A percentile compares a stretch with the other conserved stretches of the same genome.
These are phyloP conservation scores for Coelinius sp. DNA, from an alignment of 2,888 invertebrate genomes.

Conservation along the genomic window DNA sequence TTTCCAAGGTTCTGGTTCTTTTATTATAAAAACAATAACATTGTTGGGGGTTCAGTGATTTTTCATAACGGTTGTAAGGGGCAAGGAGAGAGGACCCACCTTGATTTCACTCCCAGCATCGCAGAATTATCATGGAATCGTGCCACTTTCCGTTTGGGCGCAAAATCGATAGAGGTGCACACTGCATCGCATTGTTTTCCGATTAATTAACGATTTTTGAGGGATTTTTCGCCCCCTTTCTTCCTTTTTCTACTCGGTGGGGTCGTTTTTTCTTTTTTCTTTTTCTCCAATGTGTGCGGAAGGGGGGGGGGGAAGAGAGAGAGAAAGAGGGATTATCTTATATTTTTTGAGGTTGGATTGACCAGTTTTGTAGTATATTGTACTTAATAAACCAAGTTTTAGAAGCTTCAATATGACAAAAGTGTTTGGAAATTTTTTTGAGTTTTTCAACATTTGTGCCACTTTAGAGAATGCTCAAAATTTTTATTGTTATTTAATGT, in stretches of 20 bases:
- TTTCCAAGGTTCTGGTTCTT: no score
- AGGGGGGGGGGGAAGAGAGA: neutral
- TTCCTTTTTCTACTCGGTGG: no score
- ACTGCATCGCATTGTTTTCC: constrained; percentile 20
- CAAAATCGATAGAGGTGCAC: constrained; percentile 60
- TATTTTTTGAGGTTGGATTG: constrained; percentile 16
- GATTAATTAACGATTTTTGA: neutral
- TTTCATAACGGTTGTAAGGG: neutral
- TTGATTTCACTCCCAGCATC: constrained; percentile 41
- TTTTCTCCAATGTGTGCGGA: neutral
- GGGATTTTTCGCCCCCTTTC: no score
- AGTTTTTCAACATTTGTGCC: no score
- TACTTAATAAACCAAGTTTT: no score
- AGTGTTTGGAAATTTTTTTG: no score
- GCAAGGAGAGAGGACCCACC: constrained; percentile 26
- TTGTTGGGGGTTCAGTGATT: neutral
- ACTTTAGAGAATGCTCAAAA: no score
- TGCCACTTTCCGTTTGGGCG: constrained; percentile 53
- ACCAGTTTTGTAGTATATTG: no score
- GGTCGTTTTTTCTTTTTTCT: neutral
- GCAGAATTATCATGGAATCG: constrained; percentile 44
- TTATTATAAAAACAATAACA: no score
- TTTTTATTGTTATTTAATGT: no score
- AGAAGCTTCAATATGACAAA: no score
- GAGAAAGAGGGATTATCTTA: no score